These are phyloP conservation scores for Spisula subtruncata DNA, from an alignment of 2,888 invertebrate genomes.

Conservation along the genomic window DNA sequence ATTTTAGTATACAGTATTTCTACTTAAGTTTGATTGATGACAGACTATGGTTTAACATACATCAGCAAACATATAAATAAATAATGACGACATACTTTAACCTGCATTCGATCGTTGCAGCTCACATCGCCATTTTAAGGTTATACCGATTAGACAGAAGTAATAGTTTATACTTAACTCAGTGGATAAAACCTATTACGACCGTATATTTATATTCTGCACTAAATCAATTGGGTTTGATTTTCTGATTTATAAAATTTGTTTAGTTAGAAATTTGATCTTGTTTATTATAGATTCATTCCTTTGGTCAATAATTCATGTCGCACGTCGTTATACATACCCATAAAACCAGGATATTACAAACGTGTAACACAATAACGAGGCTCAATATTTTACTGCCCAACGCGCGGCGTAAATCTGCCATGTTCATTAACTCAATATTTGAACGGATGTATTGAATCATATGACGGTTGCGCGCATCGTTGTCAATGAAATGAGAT, in stretches of 20 bases:
- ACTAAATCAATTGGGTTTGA: background rate
- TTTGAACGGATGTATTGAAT: too few relatives aligned
- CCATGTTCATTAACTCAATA: too few relatives aligned
- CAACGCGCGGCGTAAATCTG: too few relatives aligned
- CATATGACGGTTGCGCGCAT: too few relatives aligned
- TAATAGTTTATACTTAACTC: background rate
- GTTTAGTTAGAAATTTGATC: background rate
- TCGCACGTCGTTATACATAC: too few relatives aligned
- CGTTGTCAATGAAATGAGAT: background rate
- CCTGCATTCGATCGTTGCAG: background rate
- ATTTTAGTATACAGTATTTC: background rate
- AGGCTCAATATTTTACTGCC: too few relatives aligned
- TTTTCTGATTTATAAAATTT: background rate
- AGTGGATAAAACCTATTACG: background rate
- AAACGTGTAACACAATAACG: too few relatives aligned
- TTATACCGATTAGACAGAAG: background rate
- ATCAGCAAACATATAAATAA: constrained; percentile 23
- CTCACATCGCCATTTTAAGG: background rate
- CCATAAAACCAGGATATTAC: too few relatives aligned
- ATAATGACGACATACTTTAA: constrained; percentile 21
- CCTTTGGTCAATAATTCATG: too few relatives aligned
- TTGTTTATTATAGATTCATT: background rate
- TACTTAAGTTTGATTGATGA: constrained; percentile 10
- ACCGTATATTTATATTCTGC: background rate
- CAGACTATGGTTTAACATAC: constrained; percentile 18